phyloP scores from a whole-genome alignment of 2,888 invertebrate species.

The Troides oblongomaculatus region DNA sequence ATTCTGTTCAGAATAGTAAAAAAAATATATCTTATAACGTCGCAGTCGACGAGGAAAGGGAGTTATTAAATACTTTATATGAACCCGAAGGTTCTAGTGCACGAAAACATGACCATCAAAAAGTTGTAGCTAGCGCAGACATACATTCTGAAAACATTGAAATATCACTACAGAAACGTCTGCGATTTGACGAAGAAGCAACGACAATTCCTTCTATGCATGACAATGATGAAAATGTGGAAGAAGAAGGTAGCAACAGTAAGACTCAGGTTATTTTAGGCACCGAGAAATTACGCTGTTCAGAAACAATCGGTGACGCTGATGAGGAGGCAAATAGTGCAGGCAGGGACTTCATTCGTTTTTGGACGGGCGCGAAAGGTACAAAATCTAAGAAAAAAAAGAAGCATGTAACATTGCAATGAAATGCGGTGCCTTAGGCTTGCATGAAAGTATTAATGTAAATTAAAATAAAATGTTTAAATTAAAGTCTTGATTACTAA shows the following conservation, averaged over 20 bases:
- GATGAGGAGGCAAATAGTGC: conserved; percentile 37
- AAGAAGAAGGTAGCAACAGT: conserved; percentile 32
- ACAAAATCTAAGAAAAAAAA: conserved; percentile 48
- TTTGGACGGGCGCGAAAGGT: conserved; percentile 46
- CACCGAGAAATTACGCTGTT: conserved; percentile 24
- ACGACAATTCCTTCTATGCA: conserved; percentile 41
- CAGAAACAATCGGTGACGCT: conserved; percentile 36
- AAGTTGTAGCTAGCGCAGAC: conserved; percentile 22
- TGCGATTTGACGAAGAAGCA: conserved; percentile 57
- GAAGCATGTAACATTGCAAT: conserved; percentile 38
- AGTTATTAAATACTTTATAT: conserved; percentile 45
- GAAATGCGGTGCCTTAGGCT: conserved; percentile 12
- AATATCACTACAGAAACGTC: conserved; percentile 36
- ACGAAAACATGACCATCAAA: conserved; percentile 1
- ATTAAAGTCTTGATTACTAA: not conserved
- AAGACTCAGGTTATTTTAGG: conserved; percentile 19
- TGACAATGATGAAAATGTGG: conserved; percentile 17
- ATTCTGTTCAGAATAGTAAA: conserved; percentile 12
- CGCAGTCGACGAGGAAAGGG: conserved; percentile 42
- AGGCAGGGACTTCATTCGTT: conserved; percentile 49
- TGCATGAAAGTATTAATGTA: not conserved
- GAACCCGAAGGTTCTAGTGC: conserved; percentile 31
- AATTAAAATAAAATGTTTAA: not conserved
- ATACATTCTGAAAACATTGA: conserved; percentile 30
- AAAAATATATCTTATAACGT: conserved; percentile 22